Evolutionary conservation across 1,140 invertebrate species (phyloP).

Genomic region (Procambarus clarkii): DNA sequence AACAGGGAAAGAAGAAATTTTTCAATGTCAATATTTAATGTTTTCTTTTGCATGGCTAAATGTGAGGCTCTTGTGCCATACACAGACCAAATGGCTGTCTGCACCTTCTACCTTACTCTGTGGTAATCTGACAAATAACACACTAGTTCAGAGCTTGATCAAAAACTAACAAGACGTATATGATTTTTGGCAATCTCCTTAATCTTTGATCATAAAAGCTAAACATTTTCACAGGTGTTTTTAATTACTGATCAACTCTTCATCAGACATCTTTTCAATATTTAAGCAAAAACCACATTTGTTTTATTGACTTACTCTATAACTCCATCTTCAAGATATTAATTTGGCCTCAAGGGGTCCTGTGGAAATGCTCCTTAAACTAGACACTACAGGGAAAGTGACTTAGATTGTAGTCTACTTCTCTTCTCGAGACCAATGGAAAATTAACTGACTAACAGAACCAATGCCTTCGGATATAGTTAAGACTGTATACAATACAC

Average conservation of each 20-base stretch:
- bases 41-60: background rate
- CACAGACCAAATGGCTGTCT: slow-evolving; percentile 46
- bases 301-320: slow-evolving; percentile 32
- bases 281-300: background rate
- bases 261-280: slow-evolving; percentile 2
- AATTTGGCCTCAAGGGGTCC: slow-evolving; percentile 50
- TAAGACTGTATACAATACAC: background rate
- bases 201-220: slow-evolving; percentile 11
- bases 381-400: slow-evolving; percentile 67
- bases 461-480: background rate
- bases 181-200: slow-evolving; percentile 16
- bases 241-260: background rate
- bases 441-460: background rate
- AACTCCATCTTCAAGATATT: slow-evolving; percentile 26
- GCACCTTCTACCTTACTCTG: slow-evolving; percentile 33
- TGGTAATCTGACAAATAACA: slow-evolving; percentile 34
- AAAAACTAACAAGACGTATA: slow-evolving; percentile 40
- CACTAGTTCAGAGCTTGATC: slow-evolving; percentile 37
- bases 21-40: background rate
- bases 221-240: slow-evolving; percentile 47
- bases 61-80: slow-evolving; percentile 39
- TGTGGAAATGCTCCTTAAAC: slow-evolving; percentile 64
- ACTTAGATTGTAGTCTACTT: slow-evolving; percentile 67
- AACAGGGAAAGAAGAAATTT: background rate
- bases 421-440: slow-evolving; percentile 4